Conservation (phyloP, 64 coral and sea anemone genomes). For the Catalaphyllia jardinei region DNA sequence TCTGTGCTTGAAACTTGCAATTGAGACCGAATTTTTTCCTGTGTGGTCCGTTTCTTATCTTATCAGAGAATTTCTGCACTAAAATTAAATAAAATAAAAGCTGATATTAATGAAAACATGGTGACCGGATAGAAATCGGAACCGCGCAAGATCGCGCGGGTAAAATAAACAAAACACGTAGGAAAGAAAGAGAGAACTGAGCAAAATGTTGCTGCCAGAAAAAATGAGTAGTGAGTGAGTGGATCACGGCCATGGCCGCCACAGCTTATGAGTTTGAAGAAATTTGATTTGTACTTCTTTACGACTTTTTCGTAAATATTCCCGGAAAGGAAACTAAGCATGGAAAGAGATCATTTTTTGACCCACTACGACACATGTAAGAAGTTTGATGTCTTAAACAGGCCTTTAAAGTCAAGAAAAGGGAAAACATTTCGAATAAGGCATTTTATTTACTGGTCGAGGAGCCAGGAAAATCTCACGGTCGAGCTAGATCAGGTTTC, state of each 20-base stretch:
- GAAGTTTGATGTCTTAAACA: neutral
- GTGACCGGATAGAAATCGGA: constrained; percentile 2
- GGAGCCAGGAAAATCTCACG: neutral
- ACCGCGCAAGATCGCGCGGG: neutral
- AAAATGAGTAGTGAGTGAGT: no score
- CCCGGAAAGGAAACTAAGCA: no score
- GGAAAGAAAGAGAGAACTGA: neutral
- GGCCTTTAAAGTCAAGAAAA: neutral
- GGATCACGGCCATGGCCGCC: no score
- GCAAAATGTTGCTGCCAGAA: no score
- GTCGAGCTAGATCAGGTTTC: neutral
- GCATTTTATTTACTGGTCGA: neutral
- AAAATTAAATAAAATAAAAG: neutral
- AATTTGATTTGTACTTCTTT: no score
- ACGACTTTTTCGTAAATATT: no score
- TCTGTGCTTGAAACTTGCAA: no score
- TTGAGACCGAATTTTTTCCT: no score
- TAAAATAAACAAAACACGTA: neutral
- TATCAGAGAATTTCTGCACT: no score
- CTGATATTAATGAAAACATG: neutral
- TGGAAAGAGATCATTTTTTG: no score
- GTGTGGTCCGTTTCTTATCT: no score
- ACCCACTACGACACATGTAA: neutral
- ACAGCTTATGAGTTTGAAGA: no score
- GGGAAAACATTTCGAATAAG: neutral